These are phyloP conservation scores for Tetramorium bicarinatum DNA, from an alignment of 2,888 invertebrate species.

Conservation along the genomic window DNA sequence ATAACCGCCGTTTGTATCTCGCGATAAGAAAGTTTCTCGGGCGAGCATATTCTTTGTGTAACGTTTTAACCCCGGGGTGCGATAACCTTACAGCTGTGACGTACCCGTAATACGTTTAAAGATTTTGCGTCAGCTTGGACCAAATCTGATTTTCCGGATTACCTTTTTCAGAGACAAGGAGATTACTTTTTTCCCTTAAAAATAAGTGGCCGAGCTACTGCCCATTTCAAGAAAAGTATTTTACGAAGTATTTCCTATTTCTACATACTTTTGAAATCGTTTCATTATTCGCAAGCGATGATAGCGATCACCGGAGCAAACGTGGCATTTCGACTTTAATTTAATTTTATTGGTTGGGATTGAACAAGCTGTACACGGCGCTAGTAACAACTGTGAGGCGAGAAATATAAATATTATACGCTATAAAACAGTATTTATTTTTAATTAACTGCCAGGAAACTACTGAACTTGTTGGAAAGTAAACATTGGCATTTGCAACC, in stretches of 20 bases:
- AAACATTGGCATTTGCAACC: neutral
- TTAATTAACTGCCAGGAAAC: neutral
- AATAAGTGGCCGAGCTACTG: neutral
- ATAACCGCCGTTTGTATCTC: slow-evolving; percentile 49
- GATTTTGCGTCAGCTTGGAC: slow-evolving; percentile 41
- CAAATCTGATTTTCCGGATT: slow-evolving; percentile 15
- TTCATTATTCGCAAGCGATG: slow-evolving; percentile 40
- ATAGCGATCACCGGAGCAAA: slow-evolving; percentile 51
- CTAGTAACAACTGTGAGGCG: neutral
- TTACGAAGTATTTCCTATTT: neutral
- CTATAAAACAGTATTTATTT: neutral
- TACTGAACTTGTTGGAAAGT: neutral
- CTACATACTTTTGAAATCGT: neutral
- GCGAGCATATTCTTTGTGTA: slow-evolving; percentile 32
- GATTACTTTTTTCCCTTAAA: neutral
- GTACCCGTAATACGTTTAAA: slow-evolving; percentile 33
- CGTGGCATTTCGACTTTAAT: slow-evolving; percentile 72
- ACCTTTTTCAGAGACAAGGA: slow-evolving; percentile 1
- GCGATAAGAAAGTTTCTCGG: slow-evolving; percentile 47
- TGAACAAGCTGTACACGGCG: neutral
- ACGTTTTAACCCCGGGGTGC: slow-evolving; percentile 23
- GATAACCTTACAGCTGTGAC: slow-evolving; percentile 41
- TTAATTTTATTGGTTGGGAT: slow-evolving; percentile 65
- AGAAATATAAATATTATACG: neutral
- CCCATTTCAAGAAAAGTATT: neutral